Evolutionary conservation across 2,113 vertebrate species (phyloP).

Genomic region (Ariopsis seemanni): DNA sequence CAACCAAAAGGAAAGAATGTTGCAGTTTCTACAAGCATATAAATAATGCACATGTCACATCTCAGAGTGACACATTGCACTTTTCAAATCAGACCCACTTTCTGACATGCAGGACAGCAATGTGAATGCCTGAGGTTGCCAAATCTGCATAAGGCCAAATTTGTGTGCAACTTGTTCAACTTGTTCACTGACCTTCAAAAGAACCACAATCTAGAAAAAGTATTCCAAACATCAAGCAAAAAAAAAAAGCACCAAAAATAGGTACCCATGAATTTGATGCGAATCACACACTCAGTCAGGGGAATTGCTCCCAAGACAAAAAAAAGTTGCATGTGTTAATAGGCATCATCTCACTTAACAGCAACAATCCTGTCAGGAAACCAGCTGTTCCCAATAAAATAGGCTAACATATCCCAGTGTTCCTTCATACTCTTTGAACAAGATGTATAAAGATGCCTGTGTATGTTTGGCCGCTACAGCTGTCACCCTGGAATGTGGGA

Average conservation of each 20-base stretch:
- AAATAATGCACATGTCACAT: constrained; percentile 31
- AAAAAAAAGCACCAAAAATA: neutral
- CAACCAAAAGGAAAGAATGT: constrained; percentile 25
- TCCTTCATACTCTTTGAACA: neutral
- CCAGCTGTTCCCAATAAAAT: neutral
- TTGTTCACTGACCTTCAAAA: neutral
- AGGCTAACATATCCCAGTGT: neutral
- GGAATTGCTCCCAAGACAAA: neutral
- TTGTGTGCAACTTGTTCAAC: neutral
- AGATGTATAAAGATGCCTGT: too few species aligned
- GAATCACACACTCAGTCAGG: constrained; percentile 5
- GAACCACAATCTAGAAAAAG: neutral
- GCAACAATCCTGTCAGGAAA: neutral
- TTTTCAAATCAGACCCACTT: constrained; percentile 38
- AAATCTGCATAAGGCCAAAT: neutral
- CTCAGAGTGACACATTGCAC: constrained; percentile 41
- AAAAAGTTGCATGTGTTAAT: neutral
- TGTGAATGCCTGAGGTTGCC: neutral
- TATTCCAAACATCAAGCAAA: neutral
- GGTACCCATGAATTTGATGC: neutral
- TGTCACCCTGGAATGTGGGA: neutral
- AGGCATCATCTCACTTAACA: neutral
- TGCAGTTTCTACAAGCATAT: constrained; percentile 34
- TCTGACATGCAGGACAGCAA: constrained; percentile 2
- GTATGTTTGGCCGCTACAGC: neutral